Base-by-base conservation (phyloP, 2,113 vertebrate species). In the Aleadryas rufinucha region DNA sequence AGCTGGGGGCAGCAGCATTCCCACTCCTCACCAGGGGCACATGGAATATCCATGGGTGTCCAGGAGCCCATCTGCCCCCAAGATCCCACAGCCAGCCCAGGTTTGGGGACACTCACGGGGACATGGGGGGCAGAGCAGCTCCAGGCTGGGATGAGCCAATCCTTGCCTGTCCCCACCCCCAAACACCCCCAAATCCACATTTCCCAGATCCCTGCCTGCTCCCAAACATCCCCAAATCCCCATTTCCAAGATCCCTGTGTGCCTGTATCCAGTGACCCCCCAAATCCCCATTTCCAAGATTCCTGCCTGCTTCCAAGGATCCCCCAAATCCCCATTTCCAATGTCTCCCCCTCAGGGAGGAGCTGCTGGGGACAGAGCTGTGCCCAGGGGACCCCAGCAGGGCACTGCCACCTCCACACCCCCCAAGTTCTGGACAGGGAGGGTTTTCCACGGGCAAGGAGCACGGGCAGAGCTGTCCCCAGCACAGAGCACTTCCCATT, bases 41-140 rank as follows among this genome's bases (percentile, higher is more conserved):
- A 6, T 16, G 59, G 79, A 47, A 11, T 1, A 15, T 3, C 39
- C 3, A 0, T 0, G 31, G 26, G 4, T 3, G 16, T 12, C 11
- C 11, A 7, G 49, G 35, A 47, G 31, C 21, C 23, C 16, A 15
- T 14, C 31, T 4, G 6, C 31, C 54, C 54, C n/a, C 23, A 0
- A 3, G 19, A 0, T 9, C 79, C 59, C 64, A 2, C 2, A 10
- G 31, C 16, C 31, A 59, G 53, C 7, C 24, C 3, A 0, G 1
- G 22, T 4, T 2, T 1, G n/a, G 31, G 53, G 22, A n/a, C 45
- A 26, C 1, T 0, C 52, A 54, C 5, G 3, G 61, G 61, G 39
- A 18, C 27, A 13, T 2, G 14, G 44, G 57, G 3, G 4, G 10
- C 27, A 16, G 53, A 27, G 41, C 5, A 2, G 16, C 30, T 72